Percentiles rank a stretch among this genome's conserved stretches.
These are phyloP conservation scores for Periplaneta americana DNA, from an alignment of 1,140 invertebrate species.

Conservation along the genomic window DNA sequence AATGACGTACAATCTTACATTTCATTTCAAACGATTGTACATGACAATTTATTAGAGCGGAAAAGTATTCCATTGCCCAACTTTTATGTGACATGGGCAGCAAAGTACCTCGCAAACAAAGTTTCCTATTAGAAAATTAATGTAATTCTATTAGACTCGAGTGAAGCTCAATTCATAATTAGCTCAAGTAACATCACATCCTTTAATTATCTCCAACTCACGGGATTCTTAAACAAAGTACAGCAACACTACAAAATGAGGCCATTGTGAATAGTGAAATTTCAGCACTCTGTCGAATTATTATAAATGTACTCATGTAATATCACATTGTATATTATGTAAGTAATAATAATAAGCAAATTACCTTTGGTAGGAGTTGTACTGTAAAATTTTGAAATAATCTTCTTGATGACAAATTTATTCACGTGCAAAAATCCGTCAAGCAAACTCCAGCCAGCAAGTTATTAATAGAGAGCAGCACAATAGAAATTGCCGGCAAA, in stretches of 20 bases:
- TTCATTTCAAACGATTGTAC: too few species aligned
- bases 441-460: not conserved
- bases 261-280: not conserved
- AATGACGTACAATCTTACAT: too few species aligned
- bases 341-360: not conserved
- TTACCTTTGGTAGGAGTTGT: not conserved
- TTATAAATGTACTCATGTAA: not conserved
- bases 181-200: too few species aligned
- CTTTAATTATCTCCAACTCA: not conserved
- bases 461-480: not conserved
- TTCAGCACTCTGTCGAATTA: not conserved
- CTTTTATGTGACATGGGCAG: too few species aligned
- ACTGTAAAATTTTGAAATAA: not conserved
- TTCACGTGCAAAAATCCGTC: not conserved
- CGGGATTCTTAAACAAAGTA: not conserved
- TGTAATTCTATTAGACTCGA: too few species aligned
- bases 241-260: not conserved
- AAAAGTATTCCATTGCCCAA: too few species aligned
- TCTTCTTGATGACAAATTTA: not conserved
- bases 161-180: too few species aligned
- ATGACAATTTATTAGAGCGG: too few species aligned
- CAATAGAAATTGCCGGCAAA: not conserved
- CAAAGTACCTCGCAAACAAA: too few species aligned
- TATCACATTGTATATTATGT: not conserved
- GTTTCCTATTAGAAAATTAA: too few species aligned